Evolutionary conservation across 1,140 invertebrate species (phyloP).

Genomic region (Magallana angulata): DNA sequence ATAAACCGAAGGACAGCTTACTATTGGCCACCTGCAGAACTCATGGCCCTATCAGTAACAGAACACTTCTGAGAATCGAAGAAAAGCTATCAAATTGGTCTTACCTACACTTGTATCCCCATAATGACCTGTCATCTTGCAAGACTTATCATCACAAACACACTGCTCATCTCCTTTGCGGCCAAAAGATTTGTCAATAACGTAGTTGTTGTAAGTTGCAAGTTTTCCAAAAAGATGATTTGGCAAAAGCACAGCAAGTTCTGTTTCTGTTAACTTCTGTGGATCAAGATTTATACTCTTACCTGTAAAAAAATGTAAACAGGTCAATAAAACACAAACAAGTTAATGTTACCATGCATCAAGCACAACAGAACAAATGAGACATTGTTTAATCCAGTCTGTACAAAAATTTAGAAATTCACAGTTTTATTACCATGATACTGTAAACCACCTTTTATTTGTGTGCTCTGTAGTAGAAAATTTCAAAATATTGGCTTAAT

Average conservation of each 20-base stretch:
- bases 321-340: too few relatives aligned
- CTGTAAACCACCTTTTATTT: too few relatives aligned
- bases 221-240: slow-evolving; percentile 38
- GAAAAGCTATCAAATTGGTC: not conserved
- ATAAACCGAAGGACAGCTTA: not conserved
- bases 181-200: not conserved
- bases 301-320: not conserved
- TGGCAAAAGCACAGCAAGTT: slow-evolving; percentile 19
- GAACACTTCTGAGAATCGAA: not conserved
- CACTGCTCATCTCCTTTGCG: slow-evolving; percentile 1
- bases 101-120: slow-evolving; percentile 24
- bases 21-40: not conserved
- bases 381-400: too few relatives aligned
- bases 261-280: slow-evolving; percentile 11
- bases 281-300: slow-evolving; percentile 6
- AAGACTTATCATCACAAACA: slow-evolving; percentile 27
- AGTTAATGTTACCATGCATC: too few relatives aligned
- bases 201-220: not conserved
- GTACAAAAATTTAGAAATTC: too few relatives aligned
- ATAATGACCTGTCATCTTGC: slow-evolving; percentile 41
- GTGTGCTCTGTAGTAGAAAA: too few relatives aligned
- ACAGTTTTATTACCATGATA: too few relatives aligned
- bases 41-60: not conserved
- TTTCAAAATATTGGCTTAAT: too few relatives aligned
- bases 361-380: too few relatives aligned